Conservation (phyloP, 2,888 invertebrate species). For the Pachydiplax longipennis region DNA sequence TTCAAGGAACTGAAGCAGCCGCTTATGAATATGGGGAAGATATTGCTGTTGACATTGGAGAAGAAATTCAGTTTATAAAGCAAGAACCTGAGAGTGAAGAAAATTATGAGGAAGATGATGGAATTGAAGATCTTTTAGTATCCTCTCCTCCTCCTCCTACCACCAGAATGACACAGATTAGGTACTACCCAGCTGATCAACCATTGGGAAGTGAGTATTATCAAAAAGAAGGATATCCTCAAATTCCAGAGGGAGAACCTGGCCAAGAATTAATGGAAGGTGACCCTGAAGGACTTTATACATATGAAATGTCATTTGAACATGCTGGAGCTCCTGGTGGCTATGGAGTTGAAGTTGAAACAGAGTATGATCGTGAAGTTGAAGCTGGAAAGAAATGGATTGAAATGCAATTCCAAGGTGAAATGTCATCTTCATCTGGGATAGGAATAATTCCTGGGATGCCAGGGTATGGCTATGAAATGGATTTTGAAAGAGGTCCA, state of each 20-base stretch:
- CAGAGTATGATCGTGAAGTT: conserved; percentile 62
- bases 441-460: conserved; percentile 60
- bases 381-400: conserved; percentile 86
- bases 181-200: conserved; percentile 60
- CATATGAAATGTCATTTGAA: conserved; percentile 50
- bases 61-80: conserved; percentile 73
- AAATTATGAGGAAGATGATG: conserved; percentile 69
- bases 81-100: conserved; percentile 52
- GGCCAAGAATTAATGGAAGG: conserved; percentile 55
- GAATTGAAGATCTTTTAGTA: conserved; percentile 74
- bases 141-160: conserved; percentile 71
- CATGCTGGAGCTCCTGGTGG: conserved; percentile 53
- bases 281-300: conserved; percentile 46
- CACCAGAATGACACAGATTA: conserved; percentile 61
- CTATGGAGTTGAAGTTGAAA: conserved; percentile 56
- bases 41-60: conserved; percentile 85
- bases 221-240: neutral
- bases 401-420: conserved; percentile 86
- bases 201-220: neutral
- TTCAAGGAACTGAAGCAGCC: conserved; percentile 63
- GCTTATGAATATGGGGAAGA: conserved; percentile 90
- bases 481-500: conserved; percentile 67
- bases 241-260: neutral
- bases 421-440: conserved; percentile 64
- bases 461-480: conserved; percentile 71